These are phyloP conservation scores for Enteromius treurensis DNA, from an alignment of 2,797 vertebrate genomes.

Conservation along the genomic window DNA sequence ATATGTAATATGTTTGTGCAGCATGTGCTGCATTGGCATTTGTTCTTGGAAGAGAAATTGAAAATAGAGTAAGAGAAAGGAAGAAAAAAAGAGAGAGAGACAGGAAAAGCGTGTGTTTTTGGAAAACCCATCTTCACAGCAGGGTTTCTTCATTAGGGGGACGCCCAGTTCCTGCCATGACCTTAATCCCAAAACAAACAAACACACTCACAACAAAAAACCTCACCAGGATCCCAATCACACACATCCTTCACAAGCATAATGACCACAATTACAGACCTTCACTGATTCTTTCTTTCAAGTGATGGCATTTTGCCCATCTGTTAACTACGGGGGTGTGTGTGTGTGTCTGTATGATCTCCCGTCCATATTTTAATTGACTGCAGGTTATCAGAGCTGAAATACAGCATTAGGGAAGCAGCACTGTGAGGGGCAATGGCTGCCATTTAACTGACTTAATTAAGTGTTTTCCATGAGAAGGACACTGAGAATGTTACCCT, in stretches of 20 bases:
- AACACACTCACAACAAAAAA: conserved; percentile 40
- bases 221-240: conserved; percentile 56
- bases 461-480: conserved; percentile 30
- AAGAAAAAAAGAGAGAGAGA: not conserved
- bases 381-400: conserved; percentile 51
- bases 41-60: not conserved
- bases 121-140: conserved; percentile 36
- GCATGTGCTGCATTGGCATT: not conserved
- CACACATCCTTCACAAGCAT: conserved; percentile 61
- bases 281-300: conserved; percentile 67
- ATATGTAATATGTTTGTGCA: conserved; percentile 1
- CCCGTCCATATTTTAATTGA: conserved; percentile 48
- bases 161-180: conserved; percentile 53
- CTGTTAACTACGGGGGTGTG: conserved; percentile 38
- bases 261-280: conserved; percentile 71
- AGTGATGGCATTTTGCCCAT: conserved; percentile 56
- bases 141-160: conserved; percentile 55
- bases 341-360: not conserved
- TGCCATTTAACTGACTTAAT: conserved; percentile 39
- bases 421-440: conserved; percentile 16
- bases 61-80: not conserved
- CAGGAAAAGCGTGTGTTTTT: not conserved
- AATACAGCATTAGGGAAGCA: conserved; percentile 33
- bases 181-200: conserved; percentile 50
- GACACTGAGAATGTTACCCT: conserved; percentile 24